These are phyloP conservation scores for Drosophila formosana DNA, from an alignment of 2,888 invertebrate genomes.

Conservation along the genomic window DNA sequence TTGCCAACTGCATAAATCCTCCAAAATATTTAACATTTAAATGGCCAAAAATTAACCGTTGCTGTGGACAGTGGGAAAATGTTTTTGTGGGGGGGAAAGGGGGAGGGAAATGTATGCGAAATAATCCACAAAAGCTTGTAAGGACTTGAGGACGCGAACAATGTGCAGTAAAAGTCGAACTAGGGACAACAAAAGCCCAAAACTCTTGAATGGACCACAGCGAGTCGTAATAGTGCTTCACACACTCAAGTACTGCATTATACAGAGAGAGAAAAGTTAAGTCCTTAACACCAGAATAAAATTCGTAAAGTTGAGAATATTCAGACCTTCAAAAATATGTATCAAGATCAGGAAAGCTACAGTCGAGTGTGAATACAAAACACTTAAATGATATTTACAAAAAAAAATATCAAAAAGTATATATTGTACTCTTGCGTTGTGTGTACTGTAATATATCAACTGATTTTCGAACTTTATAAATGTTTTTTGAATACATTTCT, in stretches of 20 bases:
- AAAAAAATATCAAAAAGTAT: too few species aligned
- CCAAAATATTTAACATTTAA: conserved; percentile 77
- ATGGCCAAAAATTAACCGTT: conserved; percentile 72
- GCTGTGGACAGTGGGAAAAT: conserved; percentile 35
- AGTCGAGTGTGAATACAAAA: too few species aligned
- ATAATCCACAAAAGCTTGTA: conserved; percentile 68
- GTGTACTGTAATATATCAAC: too few species aligned
- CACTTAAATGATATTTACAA: too few species aligned
- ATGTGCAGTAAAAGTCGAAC: conserved; percentile 66
- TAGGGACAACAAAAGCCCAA: conserved; percentile 51
- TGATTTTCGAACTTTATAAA: too few species aligned
- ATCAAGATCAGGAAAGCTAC: too few species aligned
- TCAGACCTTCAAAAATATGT: too few species aligned
- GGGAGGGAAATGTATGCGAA: conserved; percentile 51
- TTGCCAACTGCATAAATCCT: conserved; percentile 58
- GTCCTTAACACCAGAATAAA: too few species aligned
- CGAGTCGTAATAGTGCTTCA: conserved; percentile 22
- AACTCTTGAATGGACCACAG: conserved; percentile 52
- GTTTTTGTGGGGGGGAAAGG: not conserved
- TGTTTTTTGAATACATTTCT: too few species aligned
- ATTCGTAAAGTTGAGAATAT: too few species aligned
- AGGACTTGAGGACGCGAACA: conserved; percentile 37
- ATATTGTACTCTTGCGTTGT: too few species aligned
- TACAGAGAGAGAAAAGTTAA: too few species aligned
- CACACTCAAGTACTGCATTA: not conserved